phyloP scores from a whole-genome alignment of 92 coral and sea anemone species.

The Montipora capitata region DNA sequence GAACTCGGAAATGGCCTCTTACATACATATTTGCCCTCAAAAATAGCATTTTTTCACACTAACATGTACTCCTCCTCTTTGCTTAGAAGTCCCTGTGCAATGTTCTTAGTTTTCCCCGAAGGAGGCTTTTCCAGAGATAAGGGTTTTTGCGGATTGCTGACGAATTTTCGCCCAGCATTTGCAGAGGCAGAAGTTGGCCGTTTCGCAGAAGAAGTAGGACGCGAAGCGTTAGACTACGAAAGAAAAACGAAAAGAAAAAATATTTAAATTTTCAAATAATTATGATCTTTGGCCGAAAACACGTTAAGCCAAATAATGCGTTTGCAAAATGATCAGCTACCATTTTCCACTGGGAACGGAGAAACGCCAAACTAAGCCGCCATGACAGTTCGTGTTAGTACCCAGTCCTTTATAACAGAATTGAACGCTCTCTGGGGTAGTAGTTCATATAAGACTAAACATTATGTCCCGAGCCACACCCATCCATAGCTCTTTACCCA shows the following conservation, averaged over 20 bases:
- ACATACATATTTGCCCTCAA: too few species aligned
- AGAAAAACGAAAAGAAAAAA: neutral
- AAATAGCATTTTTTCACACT: conserved; percentile 21
- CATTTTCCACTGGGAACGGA: neutral
- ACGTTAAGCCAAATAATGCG: neutral
- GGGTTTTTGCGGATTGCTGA: conserved; percentile 53
- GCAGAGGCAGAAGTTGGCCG: conserved; percentile 48
- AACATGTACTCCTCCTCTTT: conserved; percentile 99
- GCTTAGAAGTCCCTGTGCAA: conserved; percentile 85
- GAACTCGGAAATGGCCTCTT: too few species aligned
- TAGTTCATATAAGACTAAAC: too few species aligned
- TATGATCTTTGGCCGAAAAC: neutral
- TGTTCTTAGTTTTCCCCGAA: conserved; percentile 86
- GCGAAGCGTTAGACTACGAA: conserved; percentile 49
- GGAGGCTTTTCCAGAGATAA: conserved; percentile 77
- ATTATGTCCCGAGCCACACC: too few species aligned
- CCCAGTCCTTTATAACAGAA: neutral
- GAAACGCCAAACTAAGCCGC: neutral
- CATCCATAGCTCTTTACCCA: too few species aligned
- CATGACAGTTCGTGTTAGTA: neutral
- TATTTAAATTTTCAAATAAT: too few species aligned
- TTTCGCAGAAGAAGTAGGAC: conserved; percentile 55
- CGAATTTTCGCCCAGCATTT: conserved; percentile 67
- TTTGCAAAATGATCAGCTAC: neutral
- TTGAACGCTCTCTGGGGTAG: too few species aligned